Conservation (phyloP, 2,113 vertebrate genomes). For the Phyllostomus hastatus region DNA sequence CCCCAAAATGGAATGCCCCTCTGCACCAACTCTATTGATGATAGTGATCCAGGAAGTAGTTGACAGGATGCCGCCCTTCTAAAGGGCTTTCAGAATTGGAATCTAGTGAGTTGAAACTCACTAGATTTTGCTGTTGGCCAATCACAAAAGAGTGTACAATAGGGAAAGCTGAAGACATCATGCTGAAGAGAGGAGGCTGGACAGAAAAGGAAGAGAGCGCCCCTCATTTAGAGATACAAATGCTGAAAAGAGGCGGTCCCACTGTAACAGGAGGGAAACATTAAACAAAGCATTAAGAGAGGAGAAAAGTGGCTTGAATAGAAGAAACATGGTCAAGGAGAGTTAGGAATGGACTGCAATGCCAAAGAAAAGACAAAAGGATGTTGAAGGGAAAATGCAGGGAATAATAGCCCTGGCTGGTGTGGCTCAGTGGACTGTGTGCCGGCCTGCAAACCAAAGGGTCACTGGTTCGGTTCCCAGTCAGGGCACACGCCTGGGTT, state of each 20-base stretch:
- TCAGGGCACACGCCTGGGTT: too few relatives aligned
- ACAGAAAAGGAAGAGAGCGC: not conserved
- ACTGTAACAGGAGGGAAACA: constrained; percentile 12
- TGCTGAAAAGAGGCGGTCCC: not conserved
- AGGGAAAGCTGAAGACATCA: constrained; percentile 26
- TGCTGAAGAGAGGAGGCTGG: constrained; percentile 22
- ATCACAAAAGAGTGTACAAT: constrained; percentile 22
- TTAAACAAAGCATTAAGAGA: constrained; percentile 40
- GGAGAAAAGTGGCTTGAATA: constrained; percentile 12
- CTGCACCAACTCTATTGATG: constrained; percentile 53
- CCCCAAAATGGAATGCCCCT: constrained; percentile 45
- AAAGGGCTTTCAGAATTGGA: constrained; percentile 56
- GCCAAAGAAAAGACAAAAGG: not conserved
- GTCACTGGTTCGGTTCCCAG: too few relatives aligned
- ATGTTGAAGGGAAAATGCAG: not conserved
- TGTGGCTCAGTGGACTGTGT: too few relatives aligned
- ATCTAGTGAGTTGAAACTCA: constrained; percentile 14
- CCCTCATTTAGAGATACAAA: constrained; percentile 49
- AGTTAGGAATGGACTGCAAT: not conserved
- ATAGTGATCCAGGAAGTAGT: constrained; percentile 63
- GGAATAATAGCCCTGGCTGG: not conserved
- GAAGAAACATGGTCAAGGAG: not conserved
- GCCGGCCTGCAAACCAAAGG: too few relatives aligned
- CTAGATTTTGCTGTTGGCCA: constrained; percentile 46
- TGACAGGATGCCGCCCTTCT: constrained; percentile 53